A percentile compares a stretch with the other conserved stretches of the same genome.
Conservation (phyloP, 2,888 invertebrate species). For the Lampropteryx suffumata region DNA sequence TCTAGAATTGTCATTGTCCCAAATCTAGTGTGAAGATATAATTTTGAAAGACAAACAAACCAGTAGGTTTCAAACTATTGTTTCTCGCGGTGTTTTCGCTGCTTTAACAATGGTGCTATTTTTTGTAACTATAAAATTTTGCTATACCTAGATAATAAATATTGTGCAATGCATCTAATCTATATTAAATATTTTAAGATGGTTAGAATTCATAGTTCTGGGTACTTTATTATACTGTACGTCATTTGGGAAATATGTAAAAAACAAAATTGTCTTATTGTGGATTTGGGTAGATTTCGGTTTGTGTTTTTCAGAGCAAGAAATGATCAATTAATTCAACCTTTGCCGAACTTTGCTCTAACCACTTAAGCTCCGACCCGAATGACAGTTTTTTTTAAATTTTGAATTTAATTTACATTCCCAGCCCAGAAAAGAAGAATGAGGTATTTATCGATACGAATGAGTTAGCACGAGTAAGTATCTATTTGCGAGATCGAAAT, state of each 20-base stretch:
- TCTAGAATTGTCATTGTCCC: not conserved
- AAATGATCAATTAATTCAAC: no score
- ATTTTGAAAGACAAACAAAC: not conserved
- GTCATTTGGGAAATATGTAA: slow-evolving; percentile 7
- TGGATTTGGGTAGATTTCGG: no score
- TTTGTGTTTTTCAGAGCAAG: no score
- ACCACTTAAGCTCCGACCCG: not conserved
- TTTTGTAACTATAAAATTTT: slow-evolving; percentile 9
- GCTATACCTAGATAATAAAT: no score
- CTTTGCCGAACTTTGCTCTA: no score
- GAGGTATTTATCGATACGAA: not conserved
- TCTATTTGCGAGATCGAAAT: not conserved
- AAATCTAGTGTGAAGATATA: slow-evolving; percentile 1
- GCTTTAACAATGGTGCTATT: slow-evolving; percentile 41
- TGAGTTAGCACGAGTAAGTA: not conserved
- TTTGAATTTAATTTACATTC: slow-evolving; percentile 59
- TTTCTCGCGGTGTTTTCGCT: slow-evolving; percentile 30
- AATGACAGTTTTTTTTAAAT: slow-evolving; percentile 33
- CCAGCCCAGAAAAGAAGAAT: slow-evolving; percentile 44
- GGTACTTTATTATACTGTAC: not conserved
- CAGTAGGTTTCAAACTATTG: slow-evolving; percentile 20
- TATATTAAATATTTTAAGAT: slow-evolving; percentile 21
- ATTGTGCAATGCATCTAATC: slow-evolving; percentile 18
- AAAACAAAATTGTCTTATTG: not conserved
- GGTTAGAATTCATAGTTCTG: slow-evolving; percentile 14